These are phyloP conservation scores for Ladona fulva DNA, from an alignment of 1,140 invertebrate species.

Conservation along the genomic window DNA sequence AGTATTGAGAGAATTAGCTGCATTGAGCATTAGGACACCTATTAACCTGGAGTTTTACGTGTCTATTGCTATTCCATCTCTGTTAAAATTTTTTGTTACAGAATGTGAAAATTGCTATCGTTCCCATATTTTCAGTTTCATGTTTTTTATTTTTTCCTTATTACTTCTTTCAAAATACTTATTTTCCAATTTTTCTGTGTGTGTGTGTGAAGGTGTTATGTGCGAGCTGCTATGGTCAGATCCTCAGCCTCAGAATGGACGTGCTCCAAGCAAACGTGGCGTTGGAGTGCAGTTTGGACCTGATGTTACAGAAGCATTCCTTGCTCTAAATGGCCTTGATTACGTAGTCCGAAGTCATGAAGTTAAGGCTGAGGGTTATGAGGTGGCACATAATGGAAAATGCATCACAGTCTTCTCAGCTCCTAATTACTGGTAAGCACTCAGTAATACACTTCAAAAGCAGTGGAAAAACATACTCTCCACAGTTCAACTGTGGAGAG, in stretches of 20 bases:
- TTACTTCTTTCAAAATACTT: not conserved
- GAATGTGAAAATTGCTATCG: too few relatives aligned
- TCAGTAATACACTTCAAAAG: not conserved
- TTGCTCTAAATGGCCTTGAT: slow-evolving; percentile 75
- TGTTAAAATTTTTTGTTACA: too few relatives aligned
- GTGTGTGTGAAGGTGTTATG: slow-evolving; percentile 60
- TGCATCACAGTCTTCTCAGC: slow-evolving; percentile 96
- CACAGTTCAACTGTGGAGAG: too few relatives aligned
- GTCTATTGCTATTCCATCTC: too few relatives aligned
- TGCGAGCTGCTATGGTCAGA: slow-evolving; percentile 98
- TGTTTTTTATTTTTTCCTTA: too few relatives aligned
- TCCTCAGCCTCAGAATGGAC: slow-evolving; percentile 78
- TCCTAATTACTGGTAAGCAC: slow-evolving; percentile 91
- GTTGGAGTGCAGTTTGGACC: slow-evolving; percentile 98
- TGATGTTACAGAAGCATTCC: slow-evolving; percentile 83
- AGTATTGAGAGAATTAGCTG: too few relatives aligned
- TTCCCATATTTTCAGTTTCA: too few relatives aligned
- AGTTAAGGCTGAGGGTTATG: slow-evolving; percentile 95
- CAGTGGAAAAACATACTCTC: too few relatives aligned
- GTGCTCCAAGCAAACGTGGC: slow-evolving; percentile 89
- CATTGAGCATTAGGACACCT: not conserved
- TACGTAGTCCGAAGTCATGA: slow-evolving; percentile 96
- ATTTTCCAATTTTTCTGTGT: slow-evolving; percentile 14
- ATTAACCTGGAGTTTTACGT: too few relatives aligned
- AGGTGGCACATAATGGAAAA: slow-evolving; percentile 85